These are phyloP conservation scores for Agelas oroides DNA, from an alignment of 37 sponge, comb jelly and placozoan genomes.

Conservation along the genomic window DNA sequence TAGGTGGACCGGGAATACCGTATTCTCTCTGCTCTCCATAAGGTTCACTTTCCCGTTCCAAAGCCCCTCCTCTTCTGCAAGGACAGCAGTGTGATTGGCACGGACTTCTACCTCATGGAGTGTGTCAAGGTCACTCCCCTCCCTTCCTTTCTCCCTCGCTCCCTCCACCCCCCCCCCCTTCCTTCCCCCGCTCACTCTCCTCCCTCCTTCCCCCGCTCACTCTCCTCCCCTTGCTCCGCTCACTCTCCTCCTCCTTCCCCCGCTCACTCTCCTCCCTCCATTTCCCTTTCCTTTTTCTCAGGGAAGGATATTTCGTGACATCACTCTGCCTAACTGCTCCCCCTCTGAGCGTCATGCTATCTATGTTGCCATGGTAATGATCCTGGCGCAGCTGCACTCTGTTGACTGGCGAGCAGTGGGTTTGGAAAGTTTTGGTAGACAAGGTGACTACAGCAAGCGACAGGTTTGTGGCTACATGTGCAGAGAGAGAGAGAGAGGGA, in stretches of 20 bases:
- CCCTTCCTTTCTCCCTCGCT: too few species aligned
- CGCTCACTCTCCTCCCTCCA: too few species aligned
- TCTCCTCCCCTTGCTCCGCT: too few species aligned
- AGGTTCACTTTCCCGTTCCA: slow-evolving; percentile 78
- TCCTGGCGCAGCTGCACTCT: slow-evolving; percentile 75
- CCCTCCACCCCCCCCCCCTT: too few species aligned
- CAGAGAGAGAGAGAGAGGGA: too few species aligned
- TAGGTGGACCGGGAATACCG: slow-evolving; percentile 66
- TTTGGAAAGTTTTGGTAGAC: slow-evolving; percentile 69
- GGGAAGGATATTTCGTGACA: slow-evolving; percentile 74
- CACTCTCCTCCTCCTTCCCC: too few species aligned
- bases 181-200: too few species aligned
- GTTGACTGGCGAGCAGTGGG: slow-evolving; percentile 63
- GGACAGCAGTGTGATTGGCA: slow-evolving; percentile 71
- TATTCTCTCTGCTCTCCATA: slow-evolving; percentile 69
- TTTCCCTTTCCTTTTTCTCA: background rate
- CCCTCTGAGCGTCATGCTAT: slow-evolving; percentile 65
- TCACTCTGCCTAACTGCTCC: slow-evolving; percentile 34
- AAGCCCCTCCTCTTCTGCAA: slow-evolving; percentile 71
- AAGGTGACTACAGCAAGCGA: slow-evolving; percentile 53
- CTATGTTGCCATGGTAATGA: slow-evolving; percentile 58
- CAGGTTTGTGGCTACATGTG: slow-evolving; percentile 60
- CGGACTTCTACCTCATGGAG: slow-evolving; percentile 88
- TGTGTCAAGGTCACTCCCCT: slow-evolving; percentile 75
- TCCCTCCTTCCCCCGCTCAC: too few species aligned